Base-by-base conservation (phyloP, 2,113 vertebrate genomes). In the Vidua chalybeata region DNA sequence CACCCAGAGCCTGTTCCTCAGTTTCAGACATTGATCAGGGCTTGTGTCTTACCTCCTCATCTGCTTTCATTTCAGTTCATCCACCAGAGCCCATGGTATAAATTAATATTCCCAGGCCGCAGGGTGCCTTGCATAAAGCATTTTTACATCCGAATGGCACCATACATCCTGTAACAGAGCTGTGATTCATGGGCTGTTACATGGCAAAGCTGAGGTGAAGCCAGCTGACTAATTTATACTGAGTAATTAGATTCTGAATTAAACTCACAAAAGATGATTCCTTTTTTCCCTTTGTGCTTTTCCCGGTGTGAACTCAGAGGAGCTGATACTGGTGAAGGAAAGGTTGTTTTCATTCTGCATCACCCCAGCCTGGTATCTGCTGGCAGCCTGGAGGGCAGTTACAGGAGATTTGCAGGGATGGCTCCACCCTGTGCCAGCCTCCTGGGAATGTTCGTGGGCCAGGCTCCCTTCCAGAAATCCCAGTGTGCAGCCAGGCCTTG, bases 181-280 rank as follows among this genome's bases (percentile, higher is more conserved):
- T 62, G 74, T 82, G 93, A 92, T 94, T 92, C 94, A 84, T 48
- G 59, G 62, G 64, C 91, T 75, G 22, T 67, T 87, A 43, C 39
- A 18, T 51, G 68, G 27, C 67, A n/a, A 78, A 63, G 85, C 94
- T 90, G 21, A 95, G 93, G 45, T 89, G 87, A 77, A 95, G 82
- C 64, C 87, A 74, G 81, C 87, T 94, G 80, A 88, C 90, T 92
- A 66, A 84, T 93, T 94, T 84, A 82, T 22, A 54, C 80, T 0
- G 3, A 90, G 45, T 89, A 95, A 94, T 96, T 94, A 79, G 76
- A 55, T 84, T 68, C 78, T 76, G 67, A 96, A 92, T 92, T 91
- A 87, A 90, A 75, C 16, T 37, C 69, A 85, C 69, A 69, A 43
- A 79, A 49, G 87, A 52, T 41, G 33, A 45, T 46, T 35, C 9